Conservation (phyloP, 2,113 vertebrate genomes). For the Natator depressus region DNA sequence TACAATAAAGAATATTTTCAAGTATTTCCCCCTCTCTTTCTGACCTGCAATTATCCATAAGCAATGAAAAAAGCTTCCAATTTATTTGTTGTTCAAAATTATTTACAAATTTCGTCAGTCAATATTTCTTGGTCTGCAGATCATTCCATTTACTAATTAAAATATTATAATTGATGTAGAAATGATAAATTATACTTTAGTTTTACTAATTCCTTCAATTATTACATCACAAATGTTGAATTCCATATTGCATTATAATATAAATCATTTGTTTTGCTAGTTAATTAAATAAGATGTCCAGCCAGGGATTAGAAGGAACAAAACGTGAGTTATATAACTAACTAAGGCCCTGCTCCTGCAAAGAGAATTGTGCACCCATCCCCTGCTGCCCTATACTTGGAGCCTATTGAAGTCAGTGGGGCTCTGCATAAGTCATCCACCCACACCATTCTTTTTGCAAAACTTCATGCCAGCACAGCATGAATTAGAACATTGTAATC, state of each 20-base stretch:
- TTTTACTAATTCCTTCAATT: neutral
- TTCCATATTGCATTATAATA: neutral
- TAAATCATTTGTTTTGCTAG: neutral
- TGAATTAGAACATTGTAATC: neutral
- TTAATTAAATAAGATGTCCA: neutral
- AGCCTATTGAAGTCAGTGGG: neutral
- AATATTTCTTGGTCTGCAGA: neutral
- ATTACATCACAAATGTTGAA: neutral
- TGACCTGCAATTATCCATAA: neutral
- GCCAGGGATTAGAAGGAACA: neutral
- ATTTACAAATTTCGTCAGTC: neutral
- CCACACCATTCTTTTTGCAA: neutral
- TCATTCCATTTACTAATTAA: neutral
- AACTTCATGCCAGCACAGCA: neutral
- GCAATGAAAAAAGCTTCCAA: neutral
- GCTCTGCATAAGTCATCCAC: neutral
- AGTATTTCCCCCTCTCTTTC: neutral
- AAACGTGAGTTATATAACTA: neutral
- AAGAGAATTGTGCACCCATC: neutral
- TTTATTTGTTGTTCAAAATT: neutral
- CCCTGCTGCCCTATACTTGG: neutral
- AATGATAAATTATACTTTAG: neutral
- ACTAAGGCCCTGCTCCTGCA: neutral
- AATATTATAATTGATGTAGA: neutral
- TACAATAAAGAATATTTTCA: neutral